Evolutionary conservation across 2,113 vertebrate genomes (phyloP).

Genomic region (Chamaea fasciata): DNA sequence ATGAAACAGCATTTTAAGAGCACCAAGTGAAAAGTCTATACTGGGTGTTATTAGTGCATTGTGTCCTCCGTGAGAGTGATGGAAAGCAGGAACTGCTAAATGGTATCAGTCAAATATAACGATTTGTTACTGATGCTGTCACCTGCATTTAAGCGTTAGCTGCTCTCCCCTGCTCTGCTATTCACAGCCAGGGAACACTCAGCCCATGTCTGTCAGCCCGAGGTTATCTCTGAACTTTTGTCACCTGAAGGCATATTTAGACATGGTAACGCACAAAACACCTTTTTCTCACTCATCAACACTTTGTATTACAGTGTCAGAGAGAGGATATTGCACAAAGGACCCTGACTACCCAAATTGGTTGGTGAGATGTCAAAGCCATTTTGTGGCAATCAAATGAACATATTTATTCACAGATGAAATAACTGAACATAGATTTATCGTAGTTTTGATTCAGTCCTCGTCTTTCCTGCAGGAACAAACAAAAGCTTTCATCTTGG

Average conservation of each 20-base stretch:
- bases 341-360: not conserved
- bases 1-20: not conserved
- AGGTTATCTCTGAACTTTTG: not conserved
- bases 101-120: not conserved
- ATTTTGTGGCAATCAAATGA: not conserved
- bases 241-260: slow-evolving; percentile 5
- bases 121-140: not conserved
- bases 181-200: not conserved
- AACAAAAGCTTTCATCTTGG: not conserved
- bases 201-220: not conserved
- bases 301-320: not conserved
- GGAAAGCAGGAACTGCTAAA: slow-evolving; percentile 18
- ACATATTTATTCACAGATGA: not conserved
- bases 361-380: not conserved
- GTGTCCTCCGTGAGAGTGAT: not conserved
- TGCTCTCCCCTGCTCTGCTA: not conserved
- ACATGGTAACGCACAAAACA: not conserved
- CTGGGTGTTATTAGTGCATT: not conserved
- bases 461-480: not conserved
- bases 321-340: not conserved
- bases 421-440: not conserved
- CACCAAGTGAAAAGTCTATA: not conserved
- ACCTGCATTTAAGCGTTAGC: not conserved
- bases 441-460: not conserved
- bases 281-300: slow-evolving; percentile 37